Percentiles rank a stretch among this genome's conserved stretches.
These are phyloP conservation scores for Adelges cooleyi DNA, from an alignment of 1,140 invertebrate genomes.

Conservation along the genomic window DNA sequence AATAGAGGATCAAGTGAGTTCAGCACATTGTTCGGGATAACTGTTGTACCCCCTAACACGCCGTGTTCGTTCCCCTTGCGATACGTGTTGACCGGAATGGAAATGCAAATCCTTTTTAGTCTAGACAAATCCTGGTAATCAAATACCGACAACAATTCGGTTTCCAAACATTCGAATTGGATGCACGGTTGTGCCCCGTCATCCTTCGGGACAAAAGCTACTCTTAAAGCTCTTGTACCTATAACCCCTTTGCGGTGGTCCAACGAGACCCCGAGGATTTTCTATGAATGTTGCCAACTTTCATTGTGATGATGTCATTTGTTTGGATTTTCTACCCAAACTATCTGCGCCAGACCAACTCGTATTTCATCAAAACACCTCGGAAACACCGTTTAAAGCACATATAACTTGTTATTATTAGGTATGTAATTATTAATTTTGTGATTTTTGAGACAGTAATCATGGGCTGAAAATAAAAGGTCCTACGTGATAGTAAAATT, in stretches of 20 bases:
- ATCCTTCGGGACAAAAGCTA: neutral
- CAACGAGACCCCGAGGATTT: neutral
- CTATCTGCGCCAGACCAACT: neutral
- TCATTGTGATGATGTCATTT: neutral
- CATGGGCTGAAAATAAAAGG: too few relatives aligned
- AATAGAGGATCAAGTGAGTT: too few relatives aligned
- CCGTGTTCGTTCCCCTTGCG: neutral
- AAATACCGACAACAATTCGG: slow-evolving; percentile 14
- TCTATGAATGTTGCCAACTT: neutral
- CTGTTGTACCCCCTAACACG: neutral
- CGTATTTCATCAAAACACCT: neutral
- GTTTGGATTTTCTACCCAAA: neutral
- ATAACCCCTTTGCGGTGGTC: neutral
- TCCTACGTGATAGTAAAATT: too few relatives aligned
- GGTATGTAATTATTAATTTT: too few relatives aligned
- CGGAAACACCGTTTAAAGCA: too few relatives aligned
- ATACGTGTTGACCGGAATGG: neutral
- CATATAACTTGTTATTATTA: too few relatives aligned
- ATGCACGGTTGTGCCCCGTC: too few relatives aligned
- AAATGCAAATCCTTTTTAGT: slow-evolving; percentile 10
- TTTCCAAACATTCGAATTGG: neutral
- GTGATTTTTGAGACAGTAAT: too few relatives aligned
- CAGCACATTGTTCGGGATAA: neutral
- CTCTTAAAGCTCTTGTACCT: neutral
- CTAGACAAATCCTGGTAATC: slow-evolving; percentile 1